Base-by-base conservation (phyloP, 2,113 vertebrate genomes). In the Gymnobelideus leadbeateri region DNA sequence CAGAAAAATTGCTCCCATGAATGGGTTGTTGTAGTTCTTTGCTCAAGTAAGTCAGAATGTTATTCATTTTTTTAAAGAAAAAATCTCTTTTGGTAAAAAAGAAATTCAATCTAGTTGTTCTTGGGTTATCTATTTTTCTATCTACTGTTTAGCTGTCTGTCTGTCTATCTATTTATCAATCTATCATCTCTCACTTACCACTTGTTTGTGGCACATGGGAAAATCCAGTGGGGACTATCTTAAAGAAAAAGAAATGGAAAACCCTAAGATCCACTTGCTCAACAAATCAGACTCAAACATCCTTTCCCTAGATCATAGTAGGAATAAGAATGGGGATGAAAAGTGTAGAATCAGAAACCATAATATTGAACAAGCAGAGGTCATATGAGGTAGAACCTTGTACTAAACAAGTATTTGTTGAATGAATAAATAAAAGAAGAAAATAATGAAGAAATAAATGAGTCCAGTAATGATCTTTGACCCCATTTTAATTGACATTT, bases 11-110 rank as follows among this genome's bases (percentile, higher is more conserved):
- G 96, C 21, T 96, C 95, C 55, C 12, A 94, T 0, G 54, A 95
- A 92, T 96, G 93, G 96, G 84, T 96, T 77, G 96, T 89, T 89
- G 95, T 93, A 0, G 96, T 52, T 43, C 77, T 96, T 49, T 97
- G 96, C 4, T 10, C 93, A 4, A 89, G 94, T 97, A 50, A 95
- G 95, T 95, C 23, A 0, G 37, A 0, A 8, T 4, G 0, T 50
- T 23, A 84, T 84, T 84, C 19, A 84, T 43, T 43, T 84, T 84
- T 84, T 19, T 84, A 43, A 43, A 5, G n/a, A 19, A 4, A 84
- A 43, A 43, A 43, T 2, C 19, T 43, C 61, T 12, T 12, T 77
- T 37, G 31, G 37, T 77, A 19, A 77, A 77, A 61, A n/a, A 68
- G 37, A 54, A 54, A 54, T 54, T 68, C 37, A 77, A 77, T 19